Conservation (phyloP, 2,113 vertebrate genomes). For the Neopipo cinnamomea region DNA sequence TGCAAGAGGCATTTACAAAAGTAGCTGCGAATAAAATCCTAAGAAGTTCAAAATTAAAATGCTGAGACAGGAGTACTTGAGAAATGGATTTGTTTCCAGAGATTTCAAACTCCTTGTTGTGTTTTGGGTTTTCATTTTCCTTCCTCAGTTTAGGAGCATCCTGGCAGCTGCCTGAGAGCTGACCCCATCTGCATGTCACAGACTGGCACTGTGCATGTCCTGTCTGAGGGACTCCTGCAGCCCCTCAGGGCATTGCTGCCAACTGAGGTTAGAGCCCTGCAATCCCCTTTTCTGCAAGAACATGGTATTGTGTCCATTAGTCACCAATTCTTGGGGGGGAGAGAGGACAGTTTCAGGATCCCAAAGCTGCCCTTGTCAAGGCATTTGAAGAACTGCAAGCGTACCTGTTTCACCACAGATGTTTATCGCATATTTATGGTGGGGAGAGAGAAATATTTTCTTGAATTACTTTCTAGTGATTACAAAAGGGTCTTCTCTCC, state of each 20-base stretch:
- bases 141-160: neutral
- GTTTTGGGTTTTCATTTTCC: neutral
- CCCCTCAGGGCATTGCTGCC: neutral
- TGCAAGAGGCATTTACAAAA: neutral
- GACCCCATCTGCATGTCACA: rapidly evolving
- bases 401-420: neutral
- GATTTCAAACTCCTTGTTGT: neutral
- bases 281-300: rapidly evolving
- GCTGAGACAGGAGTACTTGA: neutral
- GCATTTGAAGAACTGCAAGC: neutral
- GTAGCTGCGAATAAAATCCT: neutral
- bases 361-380: neutral
- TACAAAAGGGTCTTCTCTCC: rapidly evolving
- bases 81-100: neutral
- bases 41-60: neutral
- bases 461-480: neutral
- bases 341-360: neutral
- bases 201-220: rapidly evolving
- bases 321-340: rapidly evolving
- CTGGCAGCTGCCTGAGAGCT: neutral
- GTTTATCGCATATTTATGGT: neutral
- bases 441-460: neutral
- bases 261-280: neutral
- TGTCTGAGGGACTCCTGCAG: neutral
- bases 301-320: rapidly evolving